Evolutionary conservation across 2,888 invertebrate species (phyloP), one percentile per base, ranked within the genome.

Genomic region (Tyria jacobaeae): DNA sequence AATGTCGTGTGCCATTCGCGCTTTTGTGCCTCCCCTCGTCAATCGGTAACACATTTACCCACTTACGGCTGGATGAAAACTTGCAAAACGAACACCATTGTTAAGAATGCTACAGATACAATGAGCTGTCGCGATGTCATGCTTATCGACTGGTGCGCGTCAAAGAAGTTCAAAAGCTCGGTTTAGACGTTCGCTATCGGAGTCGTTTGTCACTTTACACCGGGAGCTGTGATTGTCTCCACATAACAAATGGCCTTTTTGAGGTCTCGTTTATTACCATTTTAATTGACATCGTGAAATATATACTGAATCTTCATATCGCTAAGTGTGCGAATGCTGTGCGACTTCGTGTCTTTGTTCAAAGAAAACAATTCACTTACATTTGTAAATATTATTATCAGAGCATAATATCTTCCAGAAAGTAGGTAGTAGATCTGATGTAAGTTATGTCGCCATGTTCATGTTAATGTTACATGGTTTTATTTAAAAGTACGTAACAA

Each of bases 31-130:
- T 63, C 75, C 86, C 85, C 86, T 82, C 80, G 85, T 89, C 90
- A 86, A 92, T 92, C 88, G 90, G 81, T 90, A 92, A 89, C 93
- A 92, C 91, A 92, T 92, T 92, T 89, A 93, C 93, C 92, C 84
- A 92, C 90, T 92, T 92, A 88, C 70, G 79, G 83, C 80, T 86
- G 84, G 85, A 87, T 91, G 92, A 92, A 93, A 93, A 94, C 92
- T 92, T 91, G 89, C 89, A 88, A 91, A 92, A 91, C 87, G 89
- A 86, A 89, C 84, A 53, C 79, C 81, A 88, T 92, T 93, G 92
- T 92, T 60, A 78, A 79, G 80, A 79, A 78, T 81, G 79, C 80
- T 70, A 71, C 72, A 71, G 73, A 79, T 81, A 89, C 87, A 87
- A 85, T 84, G 73, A 75, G 60, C 64, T 81, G 83, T 81, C 78